Conservation (phyloP, 2,113 vertebrate species). For the Poicephalus meyeri region DNA sequence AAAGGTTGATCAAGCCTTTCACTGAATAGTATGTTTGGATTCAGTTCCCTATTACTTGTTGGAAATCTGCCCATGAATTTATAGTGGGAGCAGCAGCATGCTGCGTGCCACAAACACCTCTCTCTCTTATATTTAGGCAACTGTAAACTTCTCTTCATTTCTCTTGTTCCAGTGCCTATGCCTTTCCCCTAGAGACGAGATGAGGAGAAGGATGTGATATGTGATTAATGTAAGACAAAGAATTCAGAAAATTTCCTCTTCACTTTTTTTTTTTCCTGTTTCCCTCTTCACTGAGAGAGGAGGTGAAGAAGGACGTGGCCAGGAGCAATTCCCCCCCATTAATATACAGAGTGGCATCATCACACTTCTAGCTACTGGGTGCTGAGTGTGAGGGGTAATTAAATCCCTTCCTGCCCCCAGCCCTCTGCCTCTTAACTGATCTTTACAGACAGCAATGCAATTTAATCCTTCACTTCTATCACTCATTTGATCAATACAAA, state of each 20-base stretch:
- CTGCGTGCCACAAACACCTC: slow-evolving; percentile 52
- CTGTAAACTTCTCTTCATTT: slow-evolving; percentile 43
- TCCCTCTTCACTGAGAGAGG: background rate
- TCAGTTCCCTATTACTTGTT: slow-evolving; percentile 14
- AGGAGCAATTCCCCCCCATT: background rate
- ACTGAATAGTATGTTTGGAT: slow-evolving; percentile 6
- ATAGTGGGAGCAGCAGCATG: slow-evolving; percentile 2
- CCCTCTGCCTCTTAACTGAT: background rate
- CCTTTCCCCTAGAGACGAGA: background rate
- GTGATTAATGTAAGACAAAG: slow-evolving; percentile 26
- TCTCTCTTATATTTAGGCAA: background rate
- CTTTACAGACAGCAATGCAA: background rate
- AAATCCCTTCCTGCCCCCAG: background rate
- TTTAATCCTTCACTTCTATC: slow-evolving; percentile 22
- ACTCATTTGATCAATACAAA: slow-evolving; percentile 41
- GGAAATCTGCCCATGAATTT: slow-evolving; percentile 39
- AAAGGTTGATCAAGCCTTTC: slow-evolving; percentile 51
- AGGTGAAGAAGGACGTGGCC: background rate
- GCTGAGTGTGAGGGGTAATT: background rate
- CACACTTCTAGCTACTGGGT: background rate
- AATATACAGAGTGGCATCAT: background rate
- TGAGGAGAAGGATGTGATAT: background rate
- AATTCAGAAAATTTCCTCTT: background rate
- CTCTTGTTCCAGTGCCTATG: background rate
- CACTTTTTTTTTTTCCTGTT: background rate